These are phyloP conservation scores for Andrena camellia DNA, from an alignment of 2,888 invertebrate species.

Conservation along the genomic window DNA sequence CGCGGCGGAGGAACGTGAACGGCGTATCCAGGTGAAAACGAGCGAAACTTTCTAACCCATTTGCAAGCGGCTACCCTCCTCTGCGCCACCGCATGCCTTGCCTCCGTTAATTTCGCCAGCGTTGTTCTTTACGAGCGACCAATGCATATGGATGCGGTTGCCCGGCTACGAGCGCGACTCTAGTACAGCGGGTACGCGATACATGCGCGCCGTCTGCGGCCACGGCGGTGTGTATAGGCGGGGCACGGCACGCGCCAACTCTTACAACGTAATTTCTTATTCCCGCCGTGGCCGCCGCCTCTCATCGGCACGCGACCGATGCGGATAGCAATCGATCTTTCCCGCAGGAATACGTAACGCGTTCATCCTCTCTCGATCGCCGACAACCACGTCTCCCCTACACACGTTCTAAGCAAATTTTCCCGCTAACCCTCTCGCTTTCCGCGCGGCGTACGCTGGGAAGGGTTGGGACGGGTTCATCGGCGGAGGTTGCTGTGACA, in stretches of 20 bases:
- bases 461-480: too few relatives aligned
- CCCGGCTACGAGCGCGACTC: constrained; percentile 19
- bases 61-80: constrained; percentile 57
- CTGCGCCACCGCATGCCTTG: constrained; percentile 30
- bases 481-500: too few relatives aligned
- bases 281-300: constrained; percentile 70
- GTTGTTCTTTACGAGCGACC: constrained; percentile 66
- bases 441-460: too few relatives aligned
- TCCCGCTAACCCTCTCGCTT: neutral
- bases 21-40: constrained; percentile 41
- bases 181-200: constrained; percentile 12
- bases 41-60: constrained; percentile 57
- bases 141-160: constrained; percentile 68
- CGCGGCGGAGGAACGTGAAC: neutral
- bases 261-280: constrained; percentile 73
- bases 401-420: neutral
- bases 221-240: neutral
- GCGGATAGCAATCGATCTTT: constrained; percentile 66
- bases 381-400: constrained; percentile 16
- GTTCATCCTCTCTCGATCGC: constrained; percentile 27
- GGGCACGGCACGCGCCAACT: constrained; percentile 68
- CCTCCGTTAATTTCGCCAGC: constrained; percentile 68
- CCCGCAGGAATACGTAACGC: constrained; percentile 45
- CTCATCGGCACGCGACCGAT: constrained; percentile 68
- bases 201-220: neutral